Base-by-base conservation (phyloP, 1,140 invertebrate species). In the Drosophila grimshawi region DNA sequence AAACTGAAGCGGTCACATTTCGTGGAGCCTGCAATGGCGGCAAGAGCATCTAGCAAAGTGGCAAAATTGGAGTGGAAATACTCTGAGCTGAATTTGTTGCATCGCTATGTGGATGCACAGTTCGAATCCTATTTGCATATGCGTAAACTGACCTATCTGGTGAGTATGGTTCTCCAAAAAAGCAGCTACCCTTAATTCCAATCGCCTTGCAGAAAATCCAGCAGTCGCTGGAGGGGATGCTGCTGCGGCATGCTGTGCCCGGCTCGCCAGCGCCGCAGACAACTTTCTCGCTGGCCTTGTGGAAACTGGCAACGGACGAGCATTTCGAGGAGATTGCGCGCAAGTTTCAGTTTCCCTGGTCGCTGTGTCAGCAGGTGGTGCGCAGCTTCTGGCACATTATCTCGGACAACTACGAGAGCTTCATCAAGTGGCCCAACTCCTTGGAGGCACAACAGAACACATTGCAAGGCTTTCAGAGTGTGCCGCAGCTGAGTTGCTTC, bases 341-440 rank as follows among this genome's bases (percentile, higher is more conserved):
- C 1, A 88, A 90, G 43, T 92, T 92, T 52, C 74, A 88, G 3
- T 76, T 90, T 2, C 81, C 91, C 1, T 80, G 81, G 77, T 66
- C 79, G 0, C 55, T 80, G 11, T 92, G 91, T 49, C 82, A 90
- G 56, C 72, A 79, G 51, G 78, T 90, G 4, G 81, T 92, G 7
- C 80, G 91, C 27, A 74, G 76, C 5, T 92, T 92, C 70, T 92
- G 91, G 89, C 78, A 85, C 33, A 79, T 86, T 4, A 82, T 92
- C 41, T 92, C 91, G 0, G 81, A 91, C 41, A 86, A 92, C 51
- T 91, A 91, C 41, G 85, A 91, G 52, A 79, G 74, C 27, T 92
- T 91, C 39, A 92, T 92, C 19, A 90, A 91, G 41, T 92, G 91
- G 91, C 91, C 91, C 3, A 92, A 89, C n/a, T 89, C 91, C 0